phyloP scores from a whole-genome alignment of 2,888 invertebrate genomes.

The Agrilus biguttatus region DNA sequence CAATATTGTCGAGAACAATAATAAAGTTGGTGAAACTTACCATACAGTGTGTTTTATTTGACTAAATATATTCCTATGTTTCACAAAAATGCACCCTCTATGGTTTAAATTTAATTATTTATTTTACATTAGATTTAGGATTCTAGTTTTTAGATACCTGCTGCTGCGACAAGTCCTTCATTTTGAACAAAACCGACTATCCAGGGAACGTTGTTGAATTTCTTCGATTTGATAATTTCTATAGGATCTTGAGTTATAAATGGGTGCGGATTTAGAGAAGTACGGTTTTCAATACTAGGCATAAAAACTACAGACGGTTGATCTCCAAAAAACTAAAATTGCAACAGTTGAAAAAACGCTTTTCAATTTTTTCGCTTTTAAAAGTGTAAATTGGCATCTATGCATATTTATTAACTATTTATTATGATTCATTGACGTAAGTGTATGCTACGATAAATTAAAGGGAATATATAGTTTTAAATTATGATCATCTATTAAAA shows the following conservation, averaged over 20 bases:
- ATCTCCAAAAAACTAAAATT: slow-evolving; percentile 30
- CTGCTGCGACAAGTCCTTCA: slow-evolving; percentile 36
- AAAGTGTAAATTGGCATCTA: too few species aligned
- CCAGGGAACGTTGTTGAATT: slow-evolving; percentile 33
- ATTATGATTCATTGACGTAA: too few species aligned
- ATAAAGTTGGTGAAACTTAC: too few species aligned
- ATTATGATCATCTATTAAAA: too few species aligned
- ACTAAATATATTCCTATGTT: too few species aligned
- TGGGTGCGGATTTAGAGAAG: slow-evolving; percentile 24
- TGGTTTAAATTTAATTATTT: too few species aligned
- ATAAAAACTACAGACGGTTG: slow-evolving; percentile 36
- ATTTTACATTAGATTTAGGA: neutral
- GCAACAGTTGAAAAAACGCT: neutral
- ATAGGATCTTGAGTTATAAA: slow-evolving; percentile 33
- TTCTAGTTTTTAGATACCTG: slow-evolving; percentile 17
- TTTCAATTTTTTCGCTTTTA: neutral
- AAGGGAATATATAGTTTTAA: too few species aligned
- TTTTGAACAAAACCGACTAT: slow-evolving; percentile 32
- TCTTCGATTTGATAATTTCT: slow-evolving; percentile 25
- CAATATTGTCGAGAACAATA: too few species aligned
- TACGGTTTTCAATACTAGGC: slow-evolving; percentile 30
- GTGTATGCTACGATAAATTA: too few species aligned
- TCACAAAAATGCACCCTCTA: neutral
- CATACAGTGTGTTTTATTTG: too few species aligned
- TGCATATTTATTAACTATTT: too few species aligned